Percentiles rank a stretch among this genome's conserved stretches.
Evolutionary conservation across 1,140 invertebrate species (phyloP).

Genomic region (Cylas formicarius): DNA sequence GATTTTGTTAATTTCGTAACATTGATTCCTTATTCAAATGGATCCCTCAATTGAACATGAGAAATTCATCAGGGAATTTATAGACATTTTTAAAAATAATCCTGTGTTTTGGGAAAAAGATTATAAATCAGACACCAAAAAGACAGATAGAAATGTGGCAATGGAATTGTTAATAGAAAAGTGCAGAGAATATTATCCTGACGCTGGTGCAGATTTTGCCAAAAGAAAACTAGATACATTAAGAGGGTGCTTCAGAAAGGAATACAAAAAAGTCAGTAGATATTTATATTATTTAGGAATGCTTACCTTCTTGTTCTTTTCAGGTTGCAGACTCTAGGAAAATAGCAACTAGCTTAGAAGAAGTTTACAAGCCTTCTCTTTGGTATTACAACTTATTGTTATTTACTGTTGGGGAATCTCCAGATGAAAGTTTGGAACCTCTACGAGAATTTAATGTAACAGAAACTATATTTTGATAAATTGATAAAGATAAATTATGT

Average conservation of each 20-base stretch:
- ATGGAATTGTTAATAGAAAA: constrained; percentile 23
- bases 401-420: constrained; percentile 23
- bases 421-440: constrained; percentile 7
- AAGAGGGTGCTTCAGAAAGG: constrained; percentile 23
- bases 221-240: constrained; percentile 23
- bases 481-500: no score
- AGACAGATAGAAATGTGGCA: constrained; percentile 14
- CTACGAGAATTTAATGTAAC: no score
- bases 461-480: no score
- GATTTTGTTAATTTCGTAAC: no score
- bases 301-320: neutral
- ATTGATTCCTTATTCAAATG: no score
- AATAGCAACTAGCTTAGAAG: constrained; percentile 4
- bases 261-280: constrained; percentile 23
- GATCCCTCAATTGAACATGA: no score
- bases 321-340: constrained; percentile 10
- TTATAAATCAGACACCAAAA: constrained; percentile 23
- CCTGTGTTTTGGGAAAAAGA: constrained; percentile 26
- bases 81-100: constrained; percentile 20
- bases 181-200: constrained; percentile 23
- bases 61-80: constrained; percentile 25
- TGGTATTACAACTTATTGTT: constrained; percentile 29
- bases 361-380: constrained; percentile 25
- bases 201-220: constrained; percentile 28
- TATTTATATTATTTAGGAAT: neutral